phyloP scores from a whole-genome alignment of 2,797 vertebrate genomes.

The Psittacula derbiana region DNA sequence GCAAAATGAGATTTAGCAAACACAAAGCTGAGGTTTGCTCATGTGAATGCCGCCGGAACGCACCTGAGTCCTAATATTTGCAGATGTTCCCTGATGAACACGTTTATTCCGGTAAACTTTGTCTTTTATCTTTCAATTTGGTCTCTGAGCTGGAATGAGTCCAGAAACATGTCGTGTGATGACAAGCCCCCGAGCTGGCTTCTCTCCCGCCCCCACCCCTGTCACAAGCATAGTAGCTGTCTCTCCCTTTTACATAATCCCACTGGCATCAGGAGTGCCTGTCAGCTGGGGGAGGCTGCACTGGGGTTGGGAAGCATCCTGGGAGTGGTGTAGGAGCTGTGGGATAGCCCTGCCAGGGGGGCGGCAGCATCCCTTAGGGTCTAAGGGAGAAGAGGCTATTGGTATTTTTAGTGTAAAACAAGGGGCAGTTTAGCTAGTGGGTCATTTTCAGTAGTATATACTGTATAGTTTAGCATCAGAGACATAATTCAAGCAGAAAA shows the following conservation, averaged over 20 bases:
- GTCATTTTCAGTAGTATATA: neutral
- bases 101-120: neutral
- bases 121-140: neutral
- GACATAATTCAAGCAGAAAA: neutral
- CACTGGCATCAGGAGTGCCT: conserved; percentile 12
- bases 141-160: conserved; percentile 43
- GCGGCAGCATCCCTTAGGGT: neutral
- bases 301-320: neutral
- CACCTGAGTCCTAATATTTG: conserved; percentile 2
- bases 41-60: neutral
- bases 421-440: neutral
- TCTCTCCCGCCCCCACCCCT: conserved; percentile 43
- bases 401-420: neutral
- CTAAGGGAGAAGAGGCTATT: accelerated
- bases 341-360: neutral
- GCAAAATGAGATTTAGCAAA: accelerated
- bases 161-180: conserved; percentile 3
- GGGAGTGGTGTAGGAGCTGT: neutral
- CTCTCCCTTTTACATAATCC: conserved; percentile 58
- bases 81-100: neutral
- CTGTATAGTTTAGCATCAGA: neutral
- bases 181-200: conserved; percentile 27
- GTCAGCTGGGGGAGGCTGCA: conserved; percentile 53
- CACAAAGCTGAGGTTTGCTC: neutral
- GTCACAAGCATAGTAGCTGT: neutral